phyloP scores from a whole-genome alignment of 2,797 vertebrate species.

The Oryzias sinensis region DNA sequence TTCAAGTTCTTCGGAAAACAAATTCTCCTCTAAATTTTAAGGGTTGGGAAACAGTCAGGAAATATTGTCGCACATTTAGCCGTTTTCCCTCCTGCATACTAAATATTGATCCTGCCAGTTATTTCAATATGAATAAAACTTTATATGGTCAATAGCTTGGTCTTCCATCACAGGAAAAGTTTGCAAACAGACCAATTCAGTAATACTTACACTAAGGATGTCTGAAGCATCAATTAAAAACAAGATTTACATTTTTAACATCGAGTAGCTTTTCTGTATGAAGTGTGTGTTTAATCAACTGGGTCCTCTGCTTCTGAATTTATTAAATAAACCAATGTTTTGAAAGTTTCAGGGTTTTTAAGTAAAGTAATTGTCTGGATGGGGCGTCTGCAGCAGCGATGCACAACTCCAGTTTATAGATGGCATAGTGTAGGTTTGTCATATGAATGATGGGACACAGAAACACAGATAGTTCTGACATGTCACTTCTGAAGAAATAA shows the following conservation, averaged over 20 bases:
- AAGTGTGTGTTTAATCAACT: slow-evolving; percentile 64
- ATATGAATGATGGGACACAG: background rate
- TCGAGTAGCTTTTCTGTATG: slow-evolving; percentile 62
- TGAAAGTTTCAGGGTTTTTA: slow-evolving; percentile 31
- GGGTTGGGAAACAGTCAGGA: background rate
- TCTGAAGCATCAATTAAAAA: slow-evolving; percentile 29
- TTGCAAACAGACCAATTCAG: slow-evolving; percentile 16
- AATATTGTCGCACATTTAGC: slow-evolving; percentile 5
- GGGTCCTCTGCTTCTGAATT: slow-evolving; percentile 38
- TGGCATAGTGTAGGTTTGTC: slow-evolving; percentile 4
- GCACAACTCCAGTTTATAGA: slow-evolving; percentile 54
- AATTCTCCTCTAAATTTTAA: too few relatives aligned
- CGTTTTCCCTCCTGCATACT: slow-evolving; percentile 8
- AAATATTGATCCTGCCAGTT: slow-evolving; percentile 11
- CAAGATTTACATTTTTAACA: slow-evolving; percentile 26
- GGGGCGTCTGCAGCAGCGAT: slow-evolving; percentile 26
- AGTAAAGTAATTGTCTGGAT: slow-evolving; percentile 27
- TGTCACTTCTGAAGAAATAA: background rate
- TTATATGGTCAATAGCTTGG: slow-evolving; percentile 15
- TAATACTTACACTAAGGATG: slow-evolving; percentile 17
- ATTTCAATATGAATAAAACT: slow-evolving; percentile 8
- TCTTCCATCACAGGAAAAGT: background rate
- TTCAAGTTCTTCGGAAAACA: too few relatives aligned
- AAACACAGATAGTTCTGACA: slow-evolving; percentile 2
- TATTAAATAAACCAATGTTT: slow-evolving; percentile 44